phyloP scores from a whole-genome alignment of 2,797 vertebrate genomes.

The Dryobates pubescens region DNA sequence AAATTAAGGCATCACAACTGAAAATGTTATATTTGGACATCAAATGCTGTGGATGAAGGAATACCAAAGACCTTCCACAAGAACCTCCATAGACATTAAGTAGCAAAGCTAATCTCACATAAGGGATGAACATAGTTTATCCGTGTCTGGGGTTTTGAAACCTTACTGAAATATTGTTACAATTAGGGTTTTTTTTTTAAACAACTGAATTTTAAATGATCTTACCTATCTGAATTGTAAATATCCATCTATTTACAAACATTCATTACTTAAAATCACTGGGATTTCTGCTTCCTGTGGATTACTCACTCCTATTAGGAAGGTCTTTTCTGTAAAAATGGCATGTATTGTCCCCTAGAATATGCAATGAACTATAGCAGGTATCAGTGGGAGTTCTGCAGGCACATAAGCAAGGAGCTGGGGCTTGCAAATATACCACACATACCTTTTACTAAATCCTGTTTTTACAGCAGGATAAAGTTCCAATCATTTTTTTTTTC shows the following conservation, averaged over 20 bases:
- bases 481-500: slow-evolving; percentile 49
- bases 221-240: slow-evolving; percentile 27
- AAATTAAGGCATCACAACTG: slow-evolving; percentile 84
- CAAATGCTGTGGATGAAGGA: slow-evolving; percentile 93
- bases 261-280: slow-evolving; percentile 48
- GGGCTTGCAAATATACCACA: background rate
- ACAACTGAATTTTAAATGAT: background rate
- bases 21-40: slow-evolving; percentile 77
- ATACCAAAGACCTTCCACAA: slow-evolving; percentile 84
- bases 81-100: slow-evolving; percentile 49
- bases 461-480: slow-evolving; percentile 46
- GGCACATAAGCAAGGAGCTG: slow-evolving; percentile 11
- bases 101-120: slow-evolving; percentile 6
- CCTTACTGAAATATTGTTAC: background rate
- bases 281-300: slow-evolving; percentile 57
- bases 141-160: background rate
- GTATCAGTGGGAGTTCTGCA: slow-evolving; percentile 25
- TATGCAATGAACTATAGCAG: background rate
- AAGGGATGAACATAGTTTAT: slow-evolving; percentile 33
- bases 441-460: slow-evolving; percentile 44
- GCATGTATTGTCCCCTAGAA: slow-evolving; percentile 25
- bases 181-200: background rate
- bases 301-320: slow-evolving; percentile 31
- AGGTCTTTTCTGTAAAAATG: slow-evolving; percentile 29
- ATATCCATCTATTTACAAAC: slow-evolving; percentile 32